phyloP scores from a whole-genome alignment of 2,888 invertebrate species.

The Sesia bembeciformis region DNA sequence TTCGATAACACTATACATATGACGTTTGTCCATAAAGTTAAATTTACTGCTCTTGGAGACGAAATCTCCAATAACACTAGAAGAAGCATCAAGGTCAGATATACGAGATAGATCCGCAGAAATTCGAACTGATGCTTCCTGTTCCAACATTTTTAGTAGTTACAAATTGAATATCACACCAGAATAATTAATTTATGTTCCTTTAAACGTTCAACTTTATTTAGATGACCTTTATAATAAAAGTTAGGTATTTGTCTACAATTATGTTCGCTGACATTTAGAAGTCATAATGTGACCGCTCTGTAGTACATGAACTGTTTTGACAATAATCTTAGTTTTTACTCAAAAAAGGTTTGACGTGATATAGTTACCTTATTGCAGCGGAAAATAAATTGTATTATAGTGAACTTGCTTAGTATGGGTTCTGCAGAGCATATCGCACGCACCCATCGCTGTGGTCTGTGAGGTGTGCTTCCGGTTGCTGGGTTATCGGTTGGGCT shows the following conservation, averaged over 20 bases:
- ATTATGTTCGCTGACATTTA: no score
- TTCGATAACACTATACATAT: slow-evolving; percentile 28
- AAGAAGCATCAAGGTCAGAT: not conserved
- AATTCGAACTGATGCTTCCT: not conserved
- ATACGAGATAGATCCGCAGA: not conserved
- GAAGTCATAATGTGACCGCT: no score
- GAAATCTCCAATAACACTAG: slow-evolving; percentile 14
- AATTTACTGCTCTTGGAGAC: slow-evolving; percentile 22
- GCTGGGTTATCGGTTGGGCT: not conserved
- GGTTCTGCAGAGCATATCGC: slow-evolving; percentile 34
- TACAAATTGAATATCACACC: no score
- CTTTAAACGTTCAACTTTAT: no score
- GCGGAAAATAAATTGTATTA: no score
- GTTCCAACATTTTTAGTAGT: not conserved
- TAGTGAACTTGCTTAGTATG: not conserved
- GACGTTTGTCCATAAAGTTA: slow-evolving; percentile 42
- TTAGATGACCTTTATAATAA: no score
- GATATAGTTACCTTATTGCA: no score
- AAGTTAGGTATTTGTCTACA: no score
- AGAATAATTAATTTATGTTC: no score
- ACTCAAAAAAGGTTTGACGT: no score
- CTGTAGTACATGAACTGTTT: no score
- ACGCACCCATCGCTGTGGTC: slow-evolving; percentile 32
- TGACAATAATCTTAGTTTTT: no score
- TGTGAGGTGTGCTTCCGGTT: slow-evolving; percentile 43